Evolutionary conservation across 1,140 invertebrate species (phyloP).

Genomic region (Thaumatotibia leucotreta): DNA sequence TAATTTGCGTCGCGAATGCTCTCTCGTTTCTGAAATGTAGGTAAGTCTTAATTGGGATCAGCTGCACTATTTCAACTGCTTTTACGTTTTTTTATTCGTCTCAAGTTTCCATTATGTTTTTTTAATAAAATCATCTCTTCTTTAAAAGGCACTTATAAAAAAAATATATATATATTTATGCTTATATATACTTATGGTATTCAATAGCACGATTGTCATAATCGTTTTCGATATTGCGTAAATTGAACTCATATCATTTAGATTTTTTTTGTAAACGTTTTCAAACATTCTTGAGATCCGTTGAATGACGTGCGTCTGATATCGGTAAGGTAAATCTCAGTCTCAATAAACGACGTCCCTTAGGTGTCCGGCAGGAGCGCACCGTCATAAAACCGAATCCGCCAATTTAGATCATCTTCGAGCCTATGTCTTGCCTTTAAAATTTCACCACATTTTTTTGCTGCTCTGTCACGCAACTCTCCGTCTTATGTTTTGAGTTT

Average conservation of each 20-base stretch:
- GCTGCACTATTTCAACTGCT: not conserved
- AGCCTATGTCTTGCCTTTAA: conserved; percentile 28
- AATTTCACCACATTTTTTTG: conserved; percentile 14
- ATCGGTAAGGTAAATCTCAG: conserved; percentile 8
- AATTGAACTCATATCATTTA: too few species aligned
- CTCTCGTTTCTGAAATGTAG: conserved; percentile 15
- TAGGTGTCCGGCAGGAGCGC: conserved; percentile 16
- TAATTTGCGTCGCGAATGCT: not conserved
- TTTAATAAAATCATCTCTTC: too few species aligned
- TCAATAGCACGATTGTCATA: too few species aligned
- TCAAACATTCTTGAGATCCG: not conserved
- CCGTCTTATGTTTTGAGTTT: conserved; percentile 4
- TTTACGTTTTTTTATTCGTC: too few species aligned
- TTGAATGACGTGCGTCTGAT: not conserved
- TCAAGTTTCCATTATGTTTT: too few species aligned
- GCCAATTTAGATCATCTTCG: conserved; percentile 55
- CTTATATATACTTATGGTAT: too few species aligned
- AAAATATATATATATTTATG: too few species aligned
- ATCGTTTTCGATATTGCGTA: too few species aligned
- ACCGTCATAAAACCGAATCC: conserved; percentile 44
- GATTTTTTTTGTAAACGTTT: not conserved
- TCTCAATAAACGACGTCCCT: conserved; percentile 11
- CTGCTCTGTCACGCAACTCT: not conserved
- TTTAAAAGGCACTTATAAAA: too few species aligned
- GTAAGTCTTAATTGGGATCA: not conserved